These are phyloP conservation scores for Phylloscopus collybita DNA, from an alignment of 2,797 vertebrate species.

Conservation along the genomic window DNA sequence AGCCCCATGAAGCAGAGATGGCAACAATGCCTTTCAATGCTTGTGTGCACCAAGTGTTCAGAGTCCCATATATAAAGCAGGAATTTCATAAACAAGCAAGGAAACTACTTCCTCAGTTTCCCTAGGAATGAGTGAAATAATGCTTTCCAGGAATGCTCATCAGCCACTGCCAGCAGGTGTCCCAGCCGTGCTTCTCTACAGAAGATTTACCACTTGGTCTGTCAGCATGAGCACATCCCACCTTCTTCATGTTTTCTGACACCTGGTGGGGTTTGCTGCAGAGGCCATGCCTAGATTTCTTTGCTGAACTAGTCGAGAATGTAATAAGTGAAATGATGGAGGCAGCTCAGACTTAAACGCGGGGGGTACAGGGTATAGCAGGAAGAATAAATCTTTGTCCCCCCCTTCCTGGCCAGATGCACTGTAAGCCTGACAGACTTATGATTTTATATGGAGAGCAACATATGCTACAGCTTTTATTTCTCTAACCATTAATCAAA, in stretches of 20 bases:
- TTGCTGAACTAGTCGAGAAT: not conserved
- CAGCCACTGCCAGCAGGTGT: not conserved
- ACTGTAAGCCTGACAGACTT: conserved; percentile 26
- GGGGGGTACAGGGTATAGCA: not conserved
- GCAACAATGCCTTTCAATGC: not conserved
- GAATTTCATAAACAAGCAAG: not conserved
- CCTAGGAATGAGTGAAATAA: not conserved
- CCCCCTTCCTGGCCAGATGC: conserved; percentile 8
- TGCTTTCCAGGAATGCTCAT: not conserved
- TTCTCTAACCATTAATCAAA: conserved; percentile 64
- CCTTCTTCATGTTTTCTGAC: not conserved
- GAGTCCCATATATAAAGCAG: not conserved
- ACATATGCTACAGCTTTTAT: conserved; percentile 46
- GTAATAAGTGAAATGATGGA: not conserved
- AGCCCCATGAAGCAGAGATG: not conserved
- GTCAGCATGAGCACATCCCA: not conserved
- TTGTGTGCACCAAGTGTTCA: not conserved
- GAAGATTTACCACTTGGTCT: not conserved
- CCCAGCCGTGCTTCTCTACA: not conserved
- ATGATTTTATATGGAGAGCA: conserved; percentile 26
- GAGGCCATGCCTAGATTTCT: not conserved
- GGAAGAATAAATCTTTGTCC: conserved; percentile 39
- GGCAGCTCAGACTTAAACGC: not conserved
- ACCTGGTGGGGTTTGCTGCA: not conserved
- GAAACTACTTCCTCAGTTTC: not conserved